Conservation (phyloP, 2,888 invertebrate species). For the Entomobrya multifasciata region DNA sequence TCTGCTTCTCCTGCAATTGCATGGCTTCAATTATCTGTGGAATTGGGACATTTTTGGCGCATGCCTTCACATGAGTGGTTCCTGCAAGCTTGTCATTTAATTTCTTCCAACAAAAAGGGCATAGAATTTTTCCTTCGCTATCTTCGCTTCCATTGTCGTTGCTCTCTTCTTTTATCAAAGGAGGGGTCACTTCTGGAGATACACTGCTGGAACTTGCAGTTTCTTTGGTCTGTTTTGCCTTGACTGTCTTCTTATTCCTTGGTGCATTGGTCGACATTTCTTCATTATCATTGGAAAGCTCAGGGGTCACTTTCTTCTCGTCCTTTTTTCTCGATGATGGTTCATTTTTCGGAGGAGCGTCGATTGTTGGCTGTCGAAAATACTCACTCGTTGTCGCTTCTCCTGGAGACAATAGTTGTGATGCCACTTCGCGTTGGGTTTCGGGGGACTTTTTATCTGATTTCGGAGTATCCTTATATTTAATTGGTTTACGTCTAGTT, state of each 20-base stretch:
- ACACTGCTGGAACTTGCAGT: too few relatives aligned
- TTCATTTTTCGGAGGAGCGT: background rate
- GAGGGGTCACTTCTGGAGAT: too few relatives aligned
- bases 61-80: constrained; percentile 72
- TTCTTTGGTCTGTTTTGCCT: background rate
- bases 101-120: constrained; percentile 74
- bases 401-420: background rate
- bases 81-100: constrained; percentile 65
- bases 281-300: background rate
- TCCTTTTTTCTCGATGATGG: background rate
- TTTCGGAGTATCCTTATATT: background rate
- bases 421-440: background rate
- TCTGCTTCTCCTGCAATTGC: constrained; percentile 70
- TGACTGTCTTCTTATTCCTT: too few relatives aligned
- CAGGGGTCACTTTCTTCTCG: background rate
- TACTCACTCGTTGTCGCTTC: constrained; percentile 10
- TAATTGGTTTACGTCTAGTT: background rate
- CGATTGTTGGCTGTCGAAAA: background rate
- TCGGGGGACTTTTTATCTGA: background rate
- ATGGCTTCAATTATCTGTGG: constrained; percentile 66
- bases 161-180: background rate
- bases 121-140: constrained; percentile 37
- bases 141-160: background rate
- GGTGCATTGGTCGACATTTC: background rate
- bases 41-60: constrained; percentile 71